Evolutionary conservation across 2,113 vertebrate species (phyloP).

Genomic region (Speoplatyrhinus poulsoni): DNA sequence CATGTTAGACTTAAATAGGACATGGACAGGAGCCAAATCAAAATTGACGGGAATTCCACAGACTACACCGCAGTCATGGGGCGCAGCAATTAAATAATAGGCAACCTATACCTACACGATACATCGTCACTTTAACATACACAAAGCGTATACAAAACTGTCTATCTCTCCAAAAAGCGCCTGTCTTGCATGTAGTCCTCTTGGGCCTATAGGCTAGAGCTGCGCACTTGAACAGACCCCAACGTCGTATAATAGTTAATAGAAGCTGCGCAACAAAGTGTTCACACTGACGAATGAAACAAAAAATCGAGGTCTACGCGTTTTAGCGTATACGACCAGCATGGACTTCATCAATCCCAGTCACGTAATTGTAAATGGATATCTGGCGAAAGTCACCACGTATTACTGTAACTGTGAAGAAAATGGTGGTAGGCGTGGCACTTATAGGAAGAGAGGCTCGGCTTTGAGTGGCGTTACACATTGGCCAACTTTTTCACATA

Average conservation of each 20-base stretch:
- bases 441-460: conserved; percentile 29
- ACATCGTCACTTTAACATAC: background rate
- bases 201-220: background rate
- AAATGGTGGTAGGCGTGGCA: conserved; percentile 59
- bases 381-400: conserved; percentile 29
- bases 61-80: background rate
- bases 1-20: conserved; percentile 54
- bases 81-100: background rate
- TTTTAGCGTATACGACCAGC: background rate
- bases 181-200: background rate
- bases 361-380: conserved; percentile 21
- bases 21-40: background rate
- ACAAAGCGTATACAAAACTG: background rate
- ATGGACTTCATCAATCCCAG: background rate
- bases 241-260: conserved; percentile 34
- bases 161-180: background rate
- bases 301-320: background rate
- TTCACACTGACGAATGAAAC: conserved; percentile 24
- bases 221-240: conserved; percentile 16
- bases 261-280: conserved; percentile 79
- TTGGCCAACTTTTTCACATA: background rate
- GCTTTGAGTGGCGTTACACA: conserved; percentile 42
- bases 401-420: conserved; percentile 48
- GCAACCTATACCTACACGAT: too few relatives aligned
- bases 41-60: background rate